phyloP scores from a whole-genome alignment of 2,797 vertebrate species.

The Melanotaenia trifasciata region DNA sequence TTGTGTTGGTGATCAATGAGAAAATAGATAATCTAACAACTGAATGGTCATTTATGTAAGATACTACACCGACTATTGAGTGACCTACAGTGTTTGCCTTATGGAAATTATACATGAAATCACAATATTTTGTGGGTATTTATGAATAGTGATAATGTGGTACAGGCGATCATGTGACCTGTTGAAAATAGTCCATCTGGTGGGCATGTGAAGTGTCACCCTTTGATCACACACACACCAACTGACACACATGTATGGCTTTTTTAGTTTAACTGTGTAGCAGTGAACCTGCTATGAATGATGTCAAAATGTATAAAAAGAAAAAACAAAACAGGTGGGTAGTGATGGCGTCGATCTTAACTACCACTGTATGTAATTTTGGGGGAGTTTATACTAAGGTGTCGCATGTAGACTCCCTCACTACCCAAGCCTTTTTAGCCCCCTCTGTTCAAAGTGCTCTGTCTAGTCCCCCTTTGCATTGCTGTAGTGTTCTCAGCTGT shows the following conservation, averaged over 20 bases:
- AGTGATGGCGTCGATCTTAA: conserved; percentile 61
- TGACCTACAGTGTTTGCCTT: conserved; percentile 79
- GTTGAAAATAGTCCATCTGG: conserved; percentile 66
- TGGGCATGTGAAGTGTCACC: conserved; percentile 67
- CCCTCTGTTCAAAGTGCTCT: conserved; percentile 61
- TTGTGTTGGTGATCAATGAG: conserved; percentile 69
- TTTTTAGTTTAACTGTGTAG: conserved; percentile 71
- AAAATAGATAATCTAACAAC: conserved; percentile 74
- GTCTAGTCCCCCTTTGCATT: conserved; percentile 67
- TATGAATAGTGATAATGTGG: conserved; percentile 66
- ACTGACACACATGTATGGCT: conserved; percentile 49
- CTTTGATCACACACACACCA: conserved; percentile 52
- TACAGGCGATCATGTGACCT: conserved; percentile 69
- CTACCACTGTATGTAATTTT: conserved; percentile 65
- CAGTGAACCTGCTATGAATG: conserved; percentile 81
- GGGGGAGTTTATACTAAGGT: conserved; percentile 71
- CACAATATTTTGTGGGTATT: conserved; percentile 70
- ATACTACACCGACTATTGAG: conserved; percentile 75
- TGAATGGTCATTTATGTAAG: conserved; percentile 70
- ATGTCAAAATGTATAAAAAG: conserved; percentile 83
- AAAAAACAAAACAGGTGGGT: conserved; percentile 61
- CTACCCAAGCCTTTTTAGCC: conserved; percentile 61
- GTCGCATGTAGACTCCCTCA: conserved; percentile 73
- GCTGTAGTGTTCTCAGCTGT: conserved; percentile 66
- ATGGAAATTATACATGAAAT: conserved; percentile 74